These are phyloP conservation scores for Dryococelus australis DNA, from an alignment of 2,888 invertebrate species.

Conservation along the genomic window DNA sequence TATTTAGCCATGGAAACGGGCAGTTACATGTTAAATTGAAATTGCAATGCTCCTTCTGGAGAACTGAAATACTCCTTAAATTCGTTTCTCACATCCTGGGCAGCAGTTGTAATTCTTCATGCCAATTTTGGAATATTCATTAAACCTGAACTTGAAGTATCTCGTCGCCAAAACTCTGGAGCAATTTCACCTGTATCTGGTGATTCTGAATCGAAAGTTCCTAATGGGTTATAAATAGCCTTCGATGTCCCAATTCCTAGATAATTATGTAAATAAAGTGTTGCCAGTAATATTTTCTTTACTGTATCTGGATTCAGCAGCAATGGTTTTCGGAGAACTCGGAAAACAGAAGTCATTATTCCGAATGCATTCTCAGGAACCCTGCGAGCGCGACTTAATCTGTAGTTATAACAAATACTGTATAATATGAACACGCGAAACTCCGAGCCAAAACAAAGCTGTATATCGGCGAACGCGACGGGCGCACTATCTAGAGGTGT, in stretches of 20 bases:
- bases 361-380: background rate
- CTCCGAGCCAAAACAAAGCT: too few species aligned
- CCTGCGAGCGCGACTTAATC: background rate
- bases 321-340: background rate
- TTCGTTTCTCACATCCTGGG: too few species aligned
- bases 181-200: background rate
- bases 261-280: background rate
- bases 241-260: background rate
- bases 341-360: background rate
- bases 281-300: background rate
- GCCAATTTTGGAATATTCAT: constrained; percentile 39
- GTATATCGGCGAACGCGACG: too few species aligned
- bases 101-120: too few species aligned
- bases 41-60: too few species aligned
- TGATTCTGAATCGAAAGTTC: constrained; percentile 17
- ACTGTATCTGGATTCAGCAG: background rate
- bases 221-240: background rate
- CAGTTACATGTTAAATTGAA: too few species aligned
- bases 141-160: background rate
- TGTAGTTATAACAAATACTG: too few species aligned
- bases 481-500: too few species aligned
- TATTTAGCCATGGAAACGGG: too few species aligned
- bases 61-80: too few species aligned
- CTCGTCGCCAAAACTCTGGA: constrained; percentile 19
- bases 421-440: too few species aligned